Base-by-base conservation (phyloP, 2,888 invertebrate genomes). In the Drosophila aldrichi region DNA sequence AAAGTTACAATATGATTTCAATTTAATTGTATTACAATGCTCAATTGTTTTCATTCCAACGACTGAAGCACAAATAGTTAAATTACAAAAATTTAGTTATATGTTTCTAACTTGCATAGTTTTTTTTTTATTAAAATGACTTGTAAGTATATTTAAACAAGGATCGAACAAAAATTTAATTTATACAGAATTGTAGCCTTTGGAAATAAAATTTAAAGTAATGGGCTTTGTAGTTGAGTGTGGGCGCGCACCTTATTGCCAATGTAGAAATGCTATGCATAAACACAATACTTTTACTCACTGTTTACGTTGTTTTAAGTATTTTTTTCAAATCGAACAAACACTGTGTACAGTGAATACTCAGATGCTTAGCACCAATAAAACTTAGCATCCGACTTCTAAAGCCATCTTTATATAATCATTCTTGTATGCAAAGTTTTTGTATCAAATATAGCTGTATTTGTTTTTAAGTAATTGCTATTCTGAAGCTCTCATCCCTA, bases 381-480 rank as follows among this genome's bases (percentile, higher is more conserved):
- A 67, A 82, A 82, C 88, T 81, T 72, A 76, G 88, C 83, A 83
- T 87, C 83, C 78, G 88, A 84, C 85, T 84, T 87, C 80, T 80
- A 70, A 87, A 84, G 85, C 82, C 88, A 84, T 70, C 49, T 66
- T 69, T 59, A 66, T 77, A 80, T 69, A 78, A 69, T 73, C 70
- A 73, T 71, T 64, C 44, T 74, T 49, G 64, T 77, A 65, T 59
- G 70, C 77, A 65, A 62, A 34, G 49, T 64, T 75, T 80, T 77
- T 80, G 88, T 87, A 87, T 87, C 83, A 87, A 84, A 84, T 84
- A 84, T 84, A 84, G 79, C 77, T 73, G 81, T 69, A 79, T 85
- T 79, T 67, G 44, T 69, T 81, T 60, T 74, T 60, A 75, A 83
- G 60, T 81, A 75, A 75, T 80, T 84, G 77, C 72, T 66, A 36